Evolutionary conservation across 1,140 invertebrate species (phyloP).

Genomic region (Stratiolaelaps scimitus): DNA sequence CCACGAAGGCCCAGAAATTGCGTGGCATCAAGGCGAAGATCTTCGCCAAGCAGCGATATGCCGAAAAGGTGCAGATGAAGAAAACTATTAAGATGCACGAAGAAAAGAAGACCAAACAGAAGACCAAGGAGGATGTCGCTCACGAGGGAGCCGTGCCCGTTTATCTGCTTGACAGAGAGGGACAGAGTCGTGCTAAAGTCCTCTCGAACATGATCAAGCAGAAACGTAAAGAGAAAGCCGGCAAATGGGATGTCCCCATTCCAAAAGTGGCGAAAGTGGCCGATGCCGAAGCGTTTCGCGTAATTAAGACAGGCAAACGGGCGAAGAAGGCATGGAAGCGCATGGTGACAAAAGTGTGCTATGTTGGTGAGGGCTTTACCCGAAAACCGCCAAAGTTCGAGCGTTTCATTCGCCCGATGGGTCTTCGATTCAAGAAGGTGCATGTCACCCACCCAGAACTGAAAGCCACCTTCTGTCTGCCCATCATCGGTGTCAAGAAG

Average conservation of each 20-base stretch:
- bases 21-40: conserved; percentile 94
- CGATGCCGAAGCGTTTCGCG: conserved; percentile 95
- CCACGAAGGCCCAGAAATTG: conserved; percentile 77
- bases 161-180: conserved; percentile 89
- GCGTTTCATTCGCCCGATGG: conserved; percentile 97
- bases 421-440: conserved; percentile 83
- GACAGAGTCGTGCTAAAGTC: conserved; percentile 83
- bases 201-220: conserved; percentile 99
- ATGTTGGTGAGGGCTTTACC: conserved; percentile 95
- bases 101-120: conserved; percentile 55
- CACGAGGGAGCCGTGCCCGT: conserved; percentile 84
- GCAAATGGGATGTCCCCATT: conserved; percentile 99
- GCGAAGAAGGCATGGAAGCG: conserved; percentile 96
- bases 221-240: conserved; percentile 98
- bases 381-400: conserved; percentile 99
- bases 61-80: conserved; percentile 99
- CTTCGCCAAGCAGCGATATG: conserved; percentile 86
- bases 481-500: conserved; percentile 98
- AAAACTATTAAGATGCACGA: conserved; percentile 89
- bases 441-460: conserved; percentile 98
- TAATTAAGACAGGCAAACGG: conserved; percentile 83
- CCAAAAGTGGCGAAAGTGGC: conserved; percentile 94
- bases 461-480: conserved; percentile 94
- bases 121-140: conserved; percentile 58
- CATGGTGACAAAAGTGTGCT: conserved; percentile 98